A percentile compares a stretch with the other conserved stretches of the same genome.
Evolutionary conservation across 1,140 invertebrate species (phyloP).

Genomic region (Dufourea novaeangliae): DNA sequence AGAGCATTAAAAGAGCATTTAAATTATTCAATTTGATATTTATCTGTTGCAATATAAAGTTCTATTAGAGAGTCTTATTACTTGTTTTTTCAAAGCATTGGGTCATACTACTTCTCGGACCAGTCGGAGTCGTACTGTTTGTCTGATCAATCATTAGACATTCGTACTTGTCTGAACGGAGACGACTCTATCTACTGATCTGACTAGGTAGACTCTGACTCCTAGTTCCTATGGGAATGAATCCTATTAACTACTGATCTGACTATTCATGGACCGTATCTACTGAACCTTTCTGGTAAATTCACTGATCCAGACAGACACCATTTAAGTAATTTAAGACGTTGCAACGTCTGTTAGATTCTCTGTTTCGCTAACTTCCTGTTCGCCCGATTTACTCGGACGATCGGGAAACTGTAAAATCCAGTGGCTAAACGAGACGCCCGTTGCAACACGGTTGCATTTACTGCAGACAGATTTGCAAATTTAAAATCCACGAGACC

Average conservation of each 20-base stretch:
- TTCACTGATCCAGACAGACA: too few relatives aligned
- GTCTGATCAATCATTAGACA: background rate
- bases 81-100: too few relatives aligned
- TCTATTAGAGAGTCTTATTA: too few relatives aligned
- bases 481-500: constrained; percentile 26
- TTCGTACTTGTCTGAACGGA: background rate
- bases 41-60: too few relatives aligned
- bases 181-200: background rate
- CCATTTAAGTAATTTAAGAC: too few relatives aligned
- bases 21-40: too few relatives aligned
- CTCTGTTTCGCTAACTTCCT: constrained; percentile 1
- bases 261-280: too few relatives aligned
- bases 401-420: constrained; percentile 19
- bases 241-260: too few relatives aligned
- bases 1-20: too few relatives aligned
- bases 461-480: background rate
- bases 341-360: too few relatives aligned
- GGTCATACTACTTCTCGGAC: background rate
- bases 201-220: background rate
- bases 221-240: background rate
- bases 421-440: constrained; percentile 1
- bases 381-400: background rate
- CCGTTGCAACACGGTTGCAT: background rate
- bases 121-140: background rate
- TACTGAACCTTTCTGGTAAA: too few relatives aligned